Percentiles rank a stretch among this genome's conserved stretches.
These are phyloP conservation scores for Pipistrellus pipistrellus DNA, from an alignment of 2,797 vertebrate genomes.

Conservation along the genomic window DNA sequence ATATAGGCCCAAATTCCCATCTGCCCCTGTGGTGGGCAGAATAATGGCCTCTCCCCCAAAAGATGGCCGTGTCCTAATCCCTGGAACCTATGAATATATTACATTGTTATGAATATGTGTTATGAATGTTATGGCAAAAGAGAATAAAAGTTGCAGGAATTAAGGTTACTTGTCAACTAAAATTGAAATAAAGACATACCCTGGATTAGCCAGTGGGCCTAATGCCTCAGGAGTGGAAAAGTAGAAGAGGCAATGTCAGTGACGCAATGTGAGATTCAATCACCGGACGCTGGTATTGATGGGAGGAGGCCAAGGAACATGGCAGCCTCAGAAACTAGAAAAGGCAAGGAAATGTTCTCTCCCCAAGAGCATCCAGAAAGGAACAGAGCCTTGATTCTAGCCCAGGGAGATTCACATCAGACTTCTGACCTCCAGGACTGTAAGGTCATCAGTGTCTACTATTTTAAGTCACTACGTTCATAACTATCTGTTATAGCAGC, in stretches of 20 bases:
- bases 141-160: neutral
- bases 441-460: neutral
- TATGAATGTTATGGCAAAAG: neutral
- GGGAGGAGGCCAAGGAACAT: neutral
- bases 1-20: neutral
- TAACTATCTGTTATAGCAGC: neutral
- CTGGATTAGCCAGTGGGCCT: neutral
- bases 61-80: neutral
- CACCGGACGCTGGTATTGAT: fast-evolving
- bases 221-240: neutral
- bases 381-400: neutral
- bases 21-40: neutral
- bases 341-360: neutral
- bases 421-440: neutral
- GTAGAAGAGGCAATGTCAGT: neutral
- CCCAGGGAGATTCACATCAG: neutral
- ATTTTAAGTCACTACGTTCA: neutral
- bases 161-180: neutral
- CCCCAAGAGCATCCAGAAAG: neutral
- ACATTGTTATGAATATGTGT: neutral
- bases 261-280: neutral
- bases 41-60: neutral
- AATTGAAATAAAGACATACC: neutral
- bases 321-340: neutral
- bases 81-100: neutral